phyloP scores from a whole-genome alignment of 1,140 invertebrate species.

The Atopsyche davidsoni region DNA sequence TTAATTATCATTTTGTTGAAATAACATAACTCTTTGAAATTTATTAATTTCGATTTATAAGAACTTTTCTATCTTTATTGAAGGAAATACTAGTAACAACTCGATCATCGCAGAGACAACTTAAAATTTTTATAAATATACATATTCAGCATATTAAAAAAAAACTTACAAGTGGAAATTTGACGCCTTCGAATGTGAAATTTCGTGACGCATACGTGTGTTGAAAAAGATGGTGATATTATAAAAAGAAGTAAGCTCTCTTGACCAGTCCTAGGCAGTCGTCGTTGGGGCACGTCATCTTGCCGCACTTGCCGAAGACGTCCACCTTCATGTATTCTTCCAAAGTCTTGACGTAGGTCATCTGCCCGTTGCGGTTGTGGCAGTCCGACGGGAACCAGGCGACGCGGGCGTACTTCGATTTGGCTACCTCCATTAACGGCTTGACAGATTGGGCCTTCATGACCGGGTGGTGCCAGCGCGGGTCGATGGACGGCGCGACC shows the following conservation, averaged over 20 bases:
- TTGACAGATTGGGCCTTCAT: not conserved
- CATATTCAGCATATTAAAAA: too few relatives aligned
- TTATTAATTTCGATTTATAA: too few relatives aligned
- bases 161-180: too few relatives aligned
- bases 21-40: too few relatives aligned
- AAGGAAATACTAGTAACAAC: too few relatives aligned
- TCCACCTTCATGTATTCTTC: constrained; percentile 54
- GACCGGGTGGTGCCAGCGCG: constrained; percentile 19
- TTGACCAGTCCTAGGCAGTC: constrained; percentile 42
- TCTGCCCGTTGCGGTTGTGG: constrained; percentile 44
- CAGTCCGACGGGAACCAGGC: constrained; percentile 62
- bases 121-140: too few relatives aligned
- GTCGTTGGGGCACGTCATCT: constrained; percentile 32
- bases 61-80: too few relatives aligned
- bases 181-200: too few relatives aligned
- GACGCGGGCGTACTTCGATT: constrained; percentile 40
- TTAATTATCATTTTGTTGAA: too few relatives aligned
- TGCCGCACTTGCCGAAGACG: constrained; percentile 58
- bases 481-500: constrained; percentile 29
- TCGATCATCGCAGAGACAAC: too few relatives aligned
- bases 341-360: constrained; percentile 49
- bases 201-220: too few relatives aligned
- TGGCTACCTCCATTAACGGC: constrained; percentile 6
- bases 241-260: constrained; percentile 53
- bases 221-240: too few relatives aligned